Base-by-base conservation (phyloP, 2,888 invertebrate species). In the Diarsia rubi region DNA sequence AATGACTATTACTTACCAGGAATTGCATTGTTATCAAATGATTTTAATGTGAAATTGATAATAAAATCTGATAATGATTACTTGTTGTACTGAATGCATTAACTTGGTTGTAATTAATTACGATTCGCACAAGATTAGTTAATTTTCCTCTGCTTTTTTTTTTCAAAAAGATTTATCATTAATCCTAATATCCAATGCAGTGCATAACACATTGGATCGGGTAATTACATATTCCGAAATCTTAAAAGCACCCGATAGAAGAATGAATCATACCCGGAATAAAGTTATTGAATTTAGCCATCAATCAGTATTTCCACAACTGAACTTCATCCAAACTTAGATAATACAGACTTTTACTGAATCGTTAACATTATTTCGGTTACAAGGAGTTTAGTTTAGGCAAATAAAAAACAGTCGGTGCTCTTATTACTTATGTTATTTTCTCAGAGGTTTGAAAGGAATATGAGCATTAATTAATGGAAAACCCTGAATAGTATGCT, bases 1-100 rank as follows among this genome's bases (percentile, higher is more conserved):
- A 77, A 80, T 52, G 19, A 16, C 8, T 57, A 63, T 24, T 21
- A 27, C 24, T 21, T 3, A 63, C 9, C n/a, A 44, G 14, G 27
- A 42, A 54, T 27, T 49, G 52, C 8, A 45, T 77, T 63, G 52
- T 69, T 67, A 72, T 82, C 47, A 6, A 60, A 2, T 5, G 31
- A 27, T 72, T 66, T 52, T 21, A 16, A 45, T 65, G 19, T 59
- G 47, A 21, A 31, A 67, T 60, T 67, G 66, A 69, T 69, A 69
- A 19, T 19, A 0, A 42, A 54, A 47, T 74, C 59, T 42, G 52
- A 45, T 80, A 73, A n/a, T 57, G 3, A 70, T 45, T 67, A 24
- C 45, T 75, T 27, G 45, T 21, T 27, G 21, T 44, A 63, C 52
- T 64, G 11, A 66, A 45, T 27, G 21, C 37, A 79, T 45, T 63